These are phyloP conservation scores for Apodemus speciosus DNA, from an alignment of 2,113 vertebrate genomes.

Conservation along the genomic window DNA sequence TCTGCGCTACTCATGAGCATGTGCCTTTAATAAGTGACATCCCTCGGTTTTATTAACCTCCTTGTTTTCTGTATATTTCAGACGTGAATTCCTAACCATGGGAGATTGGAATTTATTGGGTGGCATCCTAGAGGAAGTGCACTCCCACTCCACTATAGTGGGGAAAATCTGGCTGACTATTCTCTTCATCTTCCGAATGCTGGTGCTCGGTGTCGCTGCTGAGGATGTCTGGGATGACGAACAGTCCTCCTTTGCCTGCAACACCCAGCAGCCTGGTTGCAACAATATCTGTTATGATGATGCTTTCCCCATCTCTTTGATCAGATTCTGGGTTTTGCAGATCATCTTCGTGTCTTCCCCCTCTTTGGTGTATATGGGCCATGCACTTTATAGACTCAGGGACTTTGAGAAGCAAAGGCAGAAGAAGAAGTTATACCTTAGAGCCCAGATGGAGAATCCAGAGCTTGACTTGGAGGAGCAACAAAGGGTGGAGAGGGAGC, in stretches of 20 bases:
- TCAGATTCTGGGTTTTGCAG: slow-evolving; percentile 97
- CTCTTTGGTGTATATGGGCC: slow-evolving; percentile 96
- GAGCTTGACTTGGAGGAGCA: slow-evolving; percentile 89
- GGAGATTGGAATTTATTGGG: slow-evolving; percentile 97
- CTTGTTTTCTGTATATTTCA: slow-evolving; percentile 73
- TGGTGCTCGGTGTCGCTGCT: slow-evolving; percentile 94
- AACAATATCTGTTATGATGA: slow-evolving; percentile 95
- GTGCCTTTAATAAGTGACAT: neutral
- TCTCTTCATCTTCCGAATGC: slow-evolving; percentile 97
- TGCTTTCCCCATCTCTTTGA: slow-evolving; percentile 96
- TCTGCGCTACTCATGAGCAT: neutral
- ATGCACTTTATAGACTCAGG: slow-evolving; percentile 91
- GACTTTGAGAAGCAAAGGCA: slow-evolving; percentile 94
- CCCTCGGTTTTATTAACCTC: neutral
- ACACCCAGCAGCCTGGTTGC: slow-evolving; percentile 96
- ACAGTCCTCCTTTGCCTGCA: slow-evolving; percentile 95
- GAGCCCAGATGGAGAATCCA: slow-evolving; percentile 90
- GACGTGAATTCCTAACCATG: slow-evolving; percentile 90
- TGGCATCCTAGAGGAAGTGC: slow-evolving; percentile 95
- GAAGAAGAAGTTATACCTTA: slow-evolving; percentile 89
- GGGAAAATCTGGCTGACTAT: slow-evolving; percentile 98
- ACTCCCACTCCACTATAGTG: slow-evolving; percentile 95
- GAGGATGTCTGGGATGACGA: slow-evolving; percentile 98
- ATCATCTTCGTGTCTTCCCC: slow-evolving; percentile 97
- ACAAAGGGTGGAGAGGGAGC: slow-evolving; percentile 90